These are phyloP conservation scores for Ammodytes dubius DNA, from an alignment of 2,113 vertebrate species.

Conservation along the genomic window DNA sequence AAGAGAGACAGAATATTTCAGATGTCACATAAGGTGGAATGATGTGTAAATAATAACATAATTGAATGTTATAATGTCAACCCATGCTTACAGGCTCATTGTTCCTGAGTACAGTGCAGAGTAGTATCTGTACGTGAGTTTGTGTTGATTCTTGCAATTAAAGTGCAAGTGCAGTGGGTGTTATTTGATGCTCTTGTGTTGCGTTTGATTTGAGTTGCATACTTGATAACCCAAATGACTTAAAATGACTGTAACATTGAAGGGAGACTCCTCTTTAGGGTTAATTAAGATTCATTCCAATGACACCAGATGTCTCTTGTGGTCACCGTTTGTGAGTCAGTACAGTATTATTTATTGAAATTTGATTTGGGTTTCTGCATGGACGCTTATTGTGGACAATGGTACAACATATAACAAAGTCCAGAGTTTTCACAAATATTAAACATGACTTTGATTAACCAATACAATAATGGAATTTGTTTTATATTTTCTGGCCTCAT, in stretches of 20 bases:
- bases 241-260: slow-evolving; percentile 24
- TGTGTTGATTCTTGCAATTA: slow-evolving; percentile 1
- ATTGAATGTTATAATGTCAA: not conserved
- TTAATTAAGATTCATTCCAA: slow-evolving; percentile 51
- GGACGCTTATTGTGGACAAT: slow-evolving; percentile 7
- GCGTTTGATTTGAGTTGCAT: slow-evolving; percentile 18
- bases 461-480: slow-evolving; percentile 23
- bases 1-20: slow-evolving; percentile 5
- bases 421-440: slow-evolving; percentile 27
- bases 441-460: not conserved
- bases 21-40: slow-evolving; percentile 7
- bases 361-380: slow-evolving; percentile 23
- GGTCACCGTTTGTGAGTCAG: slow-evolving; percentile 40
- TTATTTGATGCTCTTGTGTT: not conserved
- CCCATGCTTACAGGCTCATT: not conserved
- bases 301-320: slow-evolving; percentile 16
- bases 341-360: slow-evolving; percentile 41
- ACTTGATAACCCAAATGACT: slow-evolving; percentile 42
- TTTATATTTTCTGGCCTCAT: slow-evolving; percentile 9
- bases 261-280: slow-evolving; percentile 19
- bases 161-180: not conserved
- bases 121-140: not conserved
- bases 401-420: slow-evolving; percentile 2
- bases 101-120: not conserved
- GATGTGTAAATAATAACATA: slow-evolving; percentile 7